These are phyloP conservation scores for Athrips mouffetella DNA, from an alignment of 2,888 invertebrate species.

Conservation along the genomic window DNA sequence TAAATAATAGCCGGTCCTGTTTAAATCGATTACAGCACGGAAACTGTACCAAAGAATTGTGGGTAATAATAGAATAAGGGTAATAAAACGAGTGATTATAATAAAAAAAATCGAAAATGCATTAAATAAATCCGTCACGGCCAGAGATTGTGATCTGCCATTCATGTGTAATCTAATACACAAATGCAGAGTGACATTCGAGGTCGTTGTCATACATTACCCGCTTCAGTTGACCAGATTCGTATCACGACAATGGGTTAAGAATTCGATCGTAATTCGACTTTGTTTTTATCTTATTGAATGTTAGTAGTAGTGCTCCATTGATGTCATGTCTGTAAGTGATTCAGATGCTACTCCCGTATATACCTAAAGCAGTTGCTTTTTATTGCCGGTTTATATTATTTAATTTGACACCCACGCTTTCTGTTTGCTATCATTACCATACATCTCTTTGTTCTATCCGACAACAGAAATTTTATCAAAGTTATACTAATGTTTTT, in stretches of 20 bases:
- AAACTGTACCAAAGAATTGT: slow-evolving; percentile 30
- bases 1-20: slow-evolving; percentile 26
- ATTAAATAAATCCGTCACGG: slow-evolving; percentile 34
- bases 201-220: slow-evolving; percentile 38
- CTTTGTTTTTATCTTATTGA: slow-evolving; percentile 19
- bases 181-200: slow-evolving; percentile 33
- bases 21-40: slow-evolving; percentile 35
- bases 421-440: background rate
- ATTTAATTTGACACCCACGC: slow-evolving; percentile 16
- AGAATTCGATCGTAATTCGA: slow-evolving; percentile 23
- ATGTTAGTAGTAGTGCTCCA: slow-evolving; percentile 4
- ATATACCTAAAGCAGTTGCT: slow-evolving; percentile 9
- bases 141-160: slow-evolving; percentile 25
- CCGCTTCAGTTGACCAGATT: slow-evolving; percentile 30
- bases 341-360: slow-evolving; percentile 2
- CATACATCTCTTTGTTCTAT: background rate
- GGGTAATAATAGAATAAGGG: slow-evolving; percentile 9
- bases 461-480: background rate
- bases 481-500: background rate
- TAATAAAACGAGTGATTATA: slow-evolving; percentile 22
- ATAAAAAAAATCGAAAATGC: slow-evolving; percentile 24
- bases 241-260: slow-evolving; percentile 33
- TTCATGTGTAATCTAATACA: slow-evolving; percentile 28
- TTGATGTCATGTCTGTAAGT: slow-evolving; percentile 2
- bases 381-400: slow-evolving; percentile 13